Evolutionary conservation across 2,888 invertebrate species (phyloP).

Genomic region (Dysmachus trigonus): DNA sequence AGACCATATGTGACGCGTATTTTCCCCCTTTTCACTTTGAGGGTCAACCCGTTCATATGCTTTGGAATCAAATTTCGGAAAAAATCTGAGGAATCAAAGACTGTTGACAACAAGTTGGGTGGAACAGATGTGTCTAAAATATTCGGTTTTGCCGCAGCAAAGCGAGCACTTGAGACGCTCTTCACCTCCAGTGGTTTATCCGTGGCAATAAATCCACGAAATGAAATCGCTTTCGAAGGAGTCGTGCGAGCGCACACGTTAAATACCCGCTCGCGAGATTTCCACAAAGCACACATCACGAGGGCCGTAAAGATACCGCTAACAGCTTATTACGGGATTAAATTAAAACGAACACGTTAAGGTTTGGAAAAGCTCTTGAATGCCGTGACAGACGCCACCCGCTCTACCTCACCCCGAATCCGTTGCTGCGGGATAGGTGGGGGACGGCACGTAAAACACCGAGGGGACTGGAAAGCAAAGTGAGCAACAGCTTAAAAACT

Average conservation of each 20-base stretch:
- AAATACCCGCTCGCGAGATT: not conserved
- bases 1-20: not conserved
- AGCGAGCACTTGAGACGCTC: not conserved
- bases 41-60: not conserved
- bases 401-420: not conserved
- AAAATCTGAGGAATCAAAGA: not conserved
- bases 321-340: conserved; percentile 22
- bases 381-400: not conserved
- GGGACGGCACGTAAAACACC: not conserved
- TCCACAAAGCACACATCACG: conserved; percentile 5
- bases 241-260: not conserved
- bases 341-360: conserved; percentile 1
- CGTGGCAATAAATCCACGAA: not conserved
- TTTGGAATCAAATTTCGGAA: not conserved
- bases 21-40: not conserved
- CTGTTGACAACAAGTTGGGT: not conserved
- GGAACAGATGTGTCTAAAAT: not conserved
- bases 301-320: conserved; percentile 24
- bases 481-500: conserved; percentile 31
- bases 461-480: not conserved
- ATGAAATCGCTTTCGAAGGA: not conserved
- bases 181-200: not conserved
- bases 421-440: not conserved
- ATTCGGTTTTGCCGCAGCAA: not conserved
- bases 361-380: not conserved